Evolutionary conservation across 2,113 vertebrate species (phyloP), one percentile per base, ranked within the genome.

Genomic region (Kryptolebias marmoratus): DNA sequence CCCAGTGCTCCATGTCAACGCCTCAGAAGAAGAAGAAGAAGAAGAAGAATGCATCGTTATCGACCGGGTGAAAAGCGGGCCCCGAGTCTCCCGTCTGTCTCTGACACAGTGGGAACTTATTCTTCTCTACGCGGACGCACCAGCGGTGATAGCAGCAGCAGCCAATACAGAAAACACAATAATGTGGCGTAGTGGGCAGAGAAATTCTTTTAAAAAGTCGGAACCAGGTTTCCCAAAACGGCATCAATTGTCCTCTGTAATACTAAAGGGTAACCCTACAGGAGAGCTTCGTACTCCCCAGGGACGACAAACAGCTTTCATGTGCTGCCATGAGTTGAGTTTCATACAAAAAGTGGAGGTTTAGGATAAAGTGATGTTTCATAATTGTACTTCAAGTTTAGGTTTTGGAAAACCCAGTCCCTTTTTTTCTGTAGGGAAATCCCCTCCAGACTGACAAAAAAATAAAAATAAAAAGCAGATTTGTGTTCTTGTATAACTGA

Each of bases 101-200:
- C 74, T 47, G 66, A 89, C 87, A 85, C 85, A 86, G 87, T 86
- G 86, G 84, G 89, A 68, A 77, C 82, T 80, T 71, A 69, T 79
- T 88, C 75, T 70, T 88, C 73, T 88, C 81, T 81, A 88, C 61
- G 73, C 65, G 18, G 45, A 87, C 81, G 82, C 86, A 82, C 85
- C 83, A 71, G 75, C 80, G 44, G 84, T 80, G 80, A 83, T 79
- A 88, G 84, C 79, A 89, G 87, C 86, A 89, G 83, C 82, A 89
- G 84, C 85, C 79, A 54, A 82, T 76, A 81, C 88, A 89, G 71
- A 77, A 86, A 75, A 83, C 76, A 84, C 84, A 22, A 83, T 50
- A 87, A 83, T 30, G 71, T 86, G 83, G 90, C 90, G 50, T 89
- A 87, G 91, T 91, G 90, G 89, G 91, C 91, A 92, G 90, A 92